Conservation (phyloP, 2,797 vertebrate species). For the Sarcophilus harrisii region DNA sequence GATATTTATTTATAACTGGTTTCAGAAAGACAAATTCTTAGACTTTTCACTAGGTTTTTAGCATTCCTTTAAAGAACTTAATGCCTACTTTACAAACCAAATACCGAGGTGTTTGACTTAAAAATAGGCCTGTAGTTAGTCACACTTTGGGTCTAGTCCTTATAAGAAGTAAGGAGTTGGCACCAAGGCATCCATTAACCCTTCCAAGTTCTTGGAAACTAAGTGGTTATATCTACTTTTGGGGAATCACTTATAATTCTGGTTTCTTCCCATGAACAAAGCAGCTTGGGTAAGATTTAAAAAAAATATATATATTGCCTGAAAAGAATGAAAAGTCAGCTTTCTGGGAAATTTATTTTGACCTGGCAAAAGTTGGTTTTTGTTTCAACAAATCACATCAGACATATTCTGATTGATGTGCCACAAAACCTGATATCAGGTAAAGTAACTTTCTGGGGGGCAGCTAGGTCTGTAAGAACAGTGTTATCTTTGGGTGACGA, state of each 20-base stretch:
- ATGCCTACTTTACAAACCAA: not conserved
- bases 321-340: not conserved
- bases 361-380: not conserved
- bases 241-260: not conserved
- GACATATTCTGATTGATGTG: not conserved
- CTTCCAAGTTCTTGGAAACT: not conserved
- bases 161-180: not conserved
- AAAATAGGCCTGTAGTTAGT: not conserved
- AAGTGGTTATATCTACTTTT: not conserved
- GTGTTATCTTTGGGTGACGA: not conserved
- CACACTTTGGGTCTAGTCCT: not conserved
- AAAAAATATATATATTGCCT: not conserved
- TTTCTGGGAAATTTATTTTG: conserved; percentile 12
- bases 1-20: conserved; percentile 26
- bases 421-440: not conserved
- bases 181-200: not conserved
- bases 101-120: not conserved
- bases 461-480: not conserved
- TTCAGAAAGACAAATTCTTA: not conserved
- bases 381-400: conserved; percentile 35
- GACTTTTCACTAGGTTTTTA: not conserved
- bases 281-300: not conserved
- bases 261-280: not conserved
- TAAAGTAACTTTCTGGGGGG: not conserved
- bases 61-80: not conserved